Conservation (phyloP, 2,888 invertebrate genomes). For the Alviniconcha strummeri region DNA sequence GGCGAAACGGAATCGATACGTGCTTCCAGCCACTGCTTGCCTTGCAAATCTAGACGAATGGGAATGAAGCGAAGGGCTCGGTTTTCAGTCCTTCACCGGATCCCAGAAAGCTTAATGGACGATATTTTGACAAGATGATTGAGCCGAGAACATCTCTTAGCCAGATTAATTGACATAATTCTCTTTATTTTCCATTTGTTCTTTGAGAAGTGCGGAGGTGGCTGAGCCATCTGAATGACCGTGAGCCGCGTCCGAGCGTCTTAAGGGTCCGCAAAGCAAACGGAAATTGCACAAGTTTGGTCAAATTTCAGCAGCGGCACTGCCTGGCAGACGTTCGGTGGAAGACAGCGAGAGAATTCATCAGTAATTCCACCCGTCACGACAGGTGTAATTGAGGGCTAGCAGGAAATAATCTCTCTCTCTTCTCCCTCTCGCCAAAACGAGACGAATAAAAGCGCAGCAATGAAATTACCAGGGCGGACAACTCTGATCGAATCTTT, state of each 20-base stretch:
- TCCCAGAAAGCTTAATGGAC: conserved; percentile 16
- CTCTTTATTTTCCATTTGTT: conserved; percentile 30
- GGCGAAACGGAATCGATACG: conserved; percentile 25
- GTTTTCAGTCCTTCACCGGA: conserved; percentile 24
- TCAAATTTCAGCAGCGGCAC: conserved; percentile 8
- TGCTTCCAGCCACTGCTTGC: conserved; percentile 3
- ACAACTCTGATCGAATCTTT: too few species aligned
- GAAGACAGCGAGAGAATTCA: conserved; percentile 21
- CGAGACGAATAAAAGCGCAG: neutral
- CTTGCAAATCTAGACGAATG: conserved; percentile 32
- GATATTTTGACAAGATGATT: conserved; percentile 35
- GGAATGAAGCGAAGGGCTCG: conserved; percentile 19
- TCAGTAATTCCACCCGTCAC: neutral
- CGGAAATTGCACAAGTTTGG: conserved; percentile 26
- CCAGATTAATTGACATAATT: conserved; percentile 30
- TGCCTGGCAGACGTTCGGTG: neutral
- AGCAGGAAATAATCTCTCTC: neutral
- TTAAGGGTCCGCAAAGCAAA: neutral
- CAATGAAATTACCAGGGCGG: neutral
- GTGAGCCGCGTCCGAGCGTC: conserved; percentile 8
- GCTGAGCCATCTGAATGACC: conserved; percentile 20
- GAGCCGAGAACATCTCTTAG: conserved; percentile 29
- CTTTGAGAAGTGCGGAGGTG: neutral
- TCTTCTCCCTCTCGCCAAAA: neutral
- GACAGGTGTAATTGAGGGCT: conserved; percentile 20